Evolutionary conservation across 2,888 invertebrate species (phyloP), one percentile per base, ranked within the genome.

Genomic region (Drosophila flavopinicola): DNA sequence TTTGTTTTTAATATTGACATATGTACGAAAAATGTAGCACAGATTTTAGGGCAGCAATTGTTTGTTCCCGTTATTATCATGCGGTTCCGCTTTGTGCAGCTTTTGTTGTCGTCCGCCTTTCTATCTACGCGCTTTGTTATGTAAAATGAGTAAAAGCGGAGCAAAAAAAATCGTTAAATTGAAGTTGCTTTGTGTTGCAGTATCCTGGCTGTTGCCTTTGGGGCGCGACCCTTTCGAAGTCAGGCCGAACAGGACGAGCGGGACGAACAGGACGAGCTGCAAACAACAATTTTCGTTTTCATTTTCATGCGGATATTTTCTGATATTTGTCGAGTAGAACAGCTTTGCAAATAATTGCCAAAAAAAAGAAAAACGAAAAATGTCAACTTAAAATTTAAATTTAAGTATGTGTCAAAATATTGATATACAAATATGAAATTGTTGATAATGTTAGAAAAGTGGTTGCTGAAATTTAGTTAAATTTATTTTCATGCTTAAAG

Each of bases 181-280:
- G 76, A 80, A 70, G 82, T 49, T 66, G 54, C 82, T 70, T 80
- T 78, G 78, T 78, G 75, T 45, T 74, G 77, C 70, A 78, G 67
- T 65, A 80, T 75, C 64, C 45, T n/a, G 66, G 41, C 35, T 44
- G 67, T 37, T 59, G 75, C 78, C 75, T 51, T 51, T 13, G 24
- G 27, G 39, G 56, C 37, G 23, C 58, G 66, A 49, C 54, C 64
- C 66, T 64, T 61, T 45, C 39, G 32, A 35, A 23, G 27, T n/a
- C n/a, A n/a, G n/a, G n/a, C n/a, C n/a, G n/a, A n/a, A n/a, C n/a
- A n/a, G n/a, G n/a, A n/a, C n/a, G n/a, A n/a, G n/a, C n/a, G n/a
- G n/a, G n/a, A n/a, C n/a, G n/a, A n/a, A n/a, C n/a, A n/a, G n/a
- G n/a, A n/a, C n/a, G n/a, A n/a, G 37, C 35, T 33, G 44, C 37